Base-by-base conservation (phyloP, 2,888 invertebrate genomes). In the Troides oblongomaculatus region DNA sequence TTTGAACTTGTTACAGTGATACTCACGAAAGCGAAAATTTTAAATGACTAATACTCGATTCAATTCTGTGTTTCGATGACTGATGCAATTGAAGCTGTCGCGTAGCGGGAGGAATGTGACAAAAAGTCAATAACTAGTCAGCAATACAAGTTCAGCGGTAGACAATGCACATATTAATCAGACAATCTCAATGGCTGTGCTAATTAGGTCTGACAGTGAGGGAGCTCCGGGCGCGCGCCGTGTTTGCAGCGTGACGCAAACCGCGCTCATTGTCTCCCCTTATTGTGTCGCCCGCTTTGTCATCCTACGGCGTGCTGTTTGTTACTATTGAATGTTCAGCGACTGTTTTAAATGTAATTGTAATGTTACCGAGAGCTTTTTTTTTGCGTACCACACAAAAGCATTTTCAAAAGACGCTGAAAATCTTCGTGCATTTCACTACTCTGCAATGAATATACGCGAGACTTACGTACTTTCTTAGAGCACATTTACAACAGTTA, bases 121-220 rank as follows among this genome's bases (percentile, higher is more conserved):
- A 63, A 70, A 66, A 70, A 70, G 66, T 70, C 70, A 66, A 70
- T 70, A 70, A 66, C 66, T 63, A 70, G 70, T 69, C 73, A 71
- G 73, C 69, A 71, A 72, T 70, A 71, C 72, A 74, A 75, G 76
- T 75, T 72, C 74, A 75, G 73, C 73, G 72, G 73, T 75, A 74
- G 79, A 89, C 89, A 90, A 88, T 88, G 85, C 87, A 89, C 86
- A 87, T 88, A 89, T 87, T 89, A 89, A 89, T 89, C 89, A 87
- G 88, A 82, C 86, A 86, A 87, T 86, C 86, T 88, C 87, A 90
- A 89, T 87, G 84, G 86, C 83, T 82, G 83, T 76, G 80, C 85
- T 91, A 90, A 91, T 91, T 90, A 90, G 85, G 85, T 86, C 88
- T 90, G 90, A 88, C 87, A 86, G 85, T 89, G 90, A 88, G 89